phyloP scores from a whole-genome alignment of 2,113 vertebrate genomes.

The Ia io region DNA sequence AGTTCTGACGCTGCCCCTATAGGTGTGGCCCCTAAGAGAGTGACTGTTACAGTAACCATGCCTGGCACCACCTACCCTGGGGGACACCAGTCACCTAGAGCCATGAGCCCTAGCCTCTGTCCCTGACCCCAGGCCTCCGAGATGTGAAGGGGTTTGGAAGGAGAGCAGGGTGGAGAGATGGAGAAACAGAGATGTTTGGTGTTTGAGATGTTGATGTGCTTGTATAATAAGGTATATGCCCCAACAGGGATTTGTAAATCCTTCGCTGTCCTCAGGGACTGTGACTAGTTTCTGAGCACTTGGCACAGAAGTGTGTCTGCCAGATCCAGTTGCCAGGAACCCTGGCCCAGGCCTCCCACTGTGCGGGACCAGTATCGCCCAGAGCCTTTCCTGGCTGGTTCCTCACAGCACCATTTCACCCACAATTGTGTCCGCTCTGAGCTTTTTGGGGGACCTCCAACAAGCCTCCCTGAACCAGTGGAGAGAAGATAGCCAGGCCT shows the following conservation, averaged over 20 bases:
- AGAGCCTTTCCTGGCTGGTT: no score
- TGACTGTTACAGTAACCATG: not conserved
- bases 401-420: not conserved
- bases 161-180: not conserved
- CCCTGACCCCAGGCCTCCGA: not conserved
- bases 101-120: not conserved
- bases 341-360: not conserved
- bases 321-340: not conserved
- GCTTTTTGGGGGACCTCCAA: no score
- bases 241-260: not conserved
- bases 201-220: not conserved
- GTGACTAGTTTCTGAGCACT: no score
- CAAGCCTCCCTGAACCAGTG: no score
- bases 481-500: no score
- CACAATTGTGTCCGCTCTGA: no score
- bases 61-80: not conserved
- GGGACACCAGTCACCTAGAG: not conserved
- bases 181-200: not conserved
- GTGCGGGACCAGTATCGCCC: no score
- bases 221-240: not conserved
- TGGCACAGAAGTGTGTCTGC: not conserved
- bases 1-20: not conserved
- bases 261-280: not conserved
- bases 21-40: not conserved
- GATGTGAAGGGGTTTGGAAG: not conserved